phyloP scores from a whole-genome alignment of 2,113 vertebrate genomes.

The Cercocebus atys region DNA sequence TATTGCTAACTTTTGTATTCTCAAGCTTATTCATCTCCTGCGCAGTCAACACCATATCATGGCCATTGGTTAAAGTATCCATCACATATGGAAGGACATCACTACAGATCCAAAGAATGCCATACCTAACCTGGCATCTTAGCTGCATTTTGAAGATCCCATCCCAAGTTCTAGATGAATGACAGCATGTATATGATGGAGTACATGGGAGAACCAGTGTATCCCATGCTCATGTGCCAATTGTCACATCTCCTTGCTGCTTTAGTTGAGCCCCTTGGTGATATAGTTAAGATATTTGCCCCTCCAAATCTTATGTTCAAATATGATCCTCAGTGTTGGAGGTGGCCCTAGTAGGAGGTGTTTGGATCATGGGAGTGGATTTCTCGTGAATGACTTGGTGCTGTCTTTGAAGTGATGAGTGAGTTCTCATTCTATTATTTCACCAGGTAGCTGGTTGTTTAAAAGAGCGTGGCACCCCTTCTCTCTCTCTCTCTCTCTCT shows the following conservation, averaged over 20 bases:
- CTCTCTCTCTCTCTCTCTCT: not conserved
- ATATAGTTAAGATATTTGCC: not conserved
- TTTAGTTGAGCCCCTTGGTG: not conserved
- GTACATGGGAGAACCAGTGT: not conserved
- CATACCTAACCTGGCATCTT: not conserved
- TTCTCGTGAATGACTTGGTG: not conserved
- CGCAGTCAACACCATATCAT: too few relatives aligned
- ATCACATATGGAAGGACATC: not conserved
- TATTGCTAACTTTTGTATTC: not conserved
- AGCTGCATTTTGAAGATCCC: not conserved
- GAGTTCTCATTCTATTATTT: not conserved
- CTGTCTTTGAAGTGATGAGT: not conserved
- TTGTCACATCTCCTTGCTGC: not conserved
- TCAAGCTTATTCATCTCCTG: not conserved
- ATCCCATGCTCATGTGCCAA: not conserved
- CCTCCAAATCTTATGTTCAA: not conserved
- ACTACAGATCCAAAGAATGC: not conserved
- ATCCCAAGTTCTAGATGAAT: not conserved
- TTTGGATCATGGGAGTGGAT: not conserved
- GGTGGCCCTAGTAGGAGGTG: not conserved
- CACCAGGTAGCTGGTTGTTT: not conserved
- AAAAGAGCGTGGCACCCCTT: not conserved
- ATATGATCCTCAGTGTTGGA: not conserved
- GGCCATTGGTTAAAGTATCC: not conserved
- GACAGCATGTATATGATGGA: not conserved